Base-by-base conservation (phyloP, 2,113 vertebrate species). In the Malurus alboscapulatus region DNA sequence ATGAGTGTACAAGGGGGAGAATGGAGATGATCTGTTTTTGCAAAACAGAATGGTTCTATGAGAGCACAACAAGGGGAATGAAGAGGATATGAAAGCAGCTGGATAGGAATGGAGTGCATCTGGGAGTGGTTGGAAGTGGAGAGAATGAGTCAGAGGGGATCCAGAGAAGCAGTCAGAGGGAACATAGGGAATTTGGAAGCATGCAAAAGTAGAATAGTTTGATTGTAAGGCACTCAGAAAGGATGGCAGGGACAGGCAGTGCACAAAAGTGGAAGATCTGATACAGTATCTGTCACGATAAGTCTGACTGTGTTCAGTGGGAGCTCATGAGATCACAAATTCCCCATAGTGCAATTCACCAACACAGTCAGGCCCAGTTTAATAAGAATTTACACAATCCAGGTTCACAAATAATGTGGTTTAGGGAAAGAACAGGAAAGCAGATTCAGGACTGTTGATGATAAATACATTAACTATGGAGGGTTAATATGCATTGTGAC, bases 61-160 rank as follows among this genome's bases (percentile, higher is more conserved):
- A 40, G 7, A 63, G 18, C 32, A 54, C 32, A 42, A 2, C 0
- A 4, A 73, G 8, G 17, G 27, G 34, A 68, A 63, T 1, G 1
- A 45, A 75, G 67, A 84, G 22, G 17, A 25, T 42, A 32, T 66
- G 51, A 66, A 90, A 80, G 36, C 42, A 90, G 26, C 30, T 84
- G 58, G 47, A 29, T 34, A 76, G 47, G 55, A 72, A 92, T 48
- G 27, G 21, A 67, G 30, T 32, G 5, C 62, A 54, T 14, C 38
- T 72, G 44, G 76, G 53, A 58, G 25, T 24, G 27, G 11, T 5
- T 72, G 44, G 17, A 80, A 76, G 7, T 76, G 38, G 44, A 71
- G 9, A 30, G 42, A 80, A 72, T 32, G 38, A 89, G 16, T 44
- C 30, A 3, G 9, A 40, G 22, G 6, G 26, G 50, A 68, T 58